These are phyloP conservation scores for Campopleginae sp. DNA, from an alignment of 2,888 invertebrate genomes.

Conservation along the genomic window DNA sequence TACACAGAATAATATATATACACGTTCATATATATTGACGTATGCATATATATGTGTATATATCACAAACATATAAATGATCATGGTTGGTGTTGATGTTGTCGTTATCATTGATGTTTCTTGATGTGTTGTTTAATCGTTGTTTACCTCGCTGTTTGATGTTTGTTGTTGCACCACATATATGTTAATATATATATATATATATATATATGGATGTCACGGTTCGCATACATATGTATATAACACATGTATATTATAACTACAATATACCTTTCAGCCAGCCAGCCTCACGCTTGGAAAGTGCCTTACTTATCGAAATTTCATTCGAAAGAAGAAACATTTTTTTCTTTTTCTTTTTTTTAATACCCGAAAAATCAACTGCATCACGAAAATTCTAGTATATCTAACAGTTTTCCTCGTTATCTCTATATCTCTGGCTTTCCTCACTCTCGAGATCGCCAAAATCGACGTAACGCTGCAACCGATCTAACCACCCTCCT, in stretches of 20 bases:
- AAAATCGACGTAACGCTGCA: slow-evolving; percentile 63
- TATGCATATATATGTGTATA: slow-evolving; percentile 61
- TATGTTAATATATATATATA: slow-evolving; percentile 71
- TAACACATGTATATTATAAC: slow-evolving; percentile 53
- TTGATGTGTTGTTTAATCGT: slow-evolving; percentile 84
- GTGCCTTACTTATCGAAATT: slow-evolving; percentile 75
- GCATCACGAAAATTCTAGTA: slow-evolving; percentile 62
- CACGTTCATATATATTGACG: slow-evolving; percentile 51
- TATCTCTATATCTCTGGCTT: slow-evolving; percentile 29
- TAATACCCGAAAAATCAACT: slow-evolving; percentile 38
- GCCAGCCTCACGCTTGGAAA: slow-evolving; percentile 82
- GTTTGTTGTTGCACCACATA: slow-evolving; percentile 83
- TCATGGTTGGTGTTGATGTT: slow-evolving; percentile 83
- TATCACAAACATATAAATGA: slow-evolving; percentile 68
- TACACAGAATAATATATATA: slow-evolving; percentile 46
- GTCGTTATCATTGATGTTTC: slow-evolving; percentile 83
- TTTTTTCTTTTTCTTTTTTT: slow-evolving; percentile 30
- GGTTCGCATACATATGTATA: slow-evolving; percentile 48
- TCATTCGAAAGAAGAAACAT: slow-evolving; percentile 9
- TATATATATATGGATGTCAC: slow-evolving; percentile 66
- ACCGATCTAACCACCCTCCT: slow-evolving; percentile 46
- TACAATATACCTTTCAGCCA: slow-evolving; percentile 75
- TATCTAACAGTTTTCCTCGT: slow-evolving; percentile 56
- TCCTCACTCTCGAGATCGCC: slow-evolving; percentile 41
- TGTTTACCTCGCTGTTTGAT: slow-evolving; percentile 83